Evolutionary conservation across 2,113 vertebrate genomes (phyloP), one percentile per base, ranked within the genome.

Genomic region (Sialia sialis): DNA sequence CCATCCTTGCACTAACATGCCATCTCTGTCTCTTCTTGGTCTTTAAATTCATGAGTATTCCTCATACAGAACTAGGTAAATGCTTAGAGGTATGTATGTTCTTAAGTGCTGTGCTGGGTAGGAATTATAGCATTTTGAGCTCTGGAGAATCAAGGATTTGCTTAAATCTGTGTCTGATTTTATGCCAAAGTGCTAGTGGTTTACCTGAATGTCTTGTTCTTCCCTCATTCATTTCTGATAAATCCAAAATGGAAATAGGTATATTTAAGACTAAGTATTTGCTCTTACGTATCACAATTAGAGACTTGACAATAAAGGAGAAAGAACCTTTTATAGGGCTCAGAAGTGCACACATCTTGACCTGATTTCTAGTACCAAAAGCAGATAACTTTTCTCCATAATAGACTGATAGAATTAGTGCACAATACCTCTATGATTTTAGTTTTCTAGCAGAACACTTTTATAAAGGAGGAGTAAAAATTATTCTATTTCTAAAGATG

Each of bases 1-100:
- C 55, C 67, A 17, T 21, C 34, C 18, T 67, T 84, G 60, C 67
- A 84, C 48, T 83, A 59, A 80, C 23, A 59, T 67, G 60, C 19
- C 25, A 67, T 38, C 84, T 93, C 38, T 70, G 26, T 36, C 19
- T 5, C 59, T 69, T 20, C 26, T 27, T 44, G 22, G 36, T 69
- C 51, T 88, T 67, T n/a, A 58, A 63, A 29, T 70, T 86, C 27
- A 81, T 58, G 19, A 91, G 70, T 78, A 89, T 63, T 70, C 59
- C 51, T 55, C 51, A 62, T 0, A 18, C 29, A 95, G 48, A 84
- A 58, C 23, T 32, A n/a, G 21, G 14, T 29, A 84, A 87, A 81
- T 81, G 30, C 46, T 84, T 46, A 43, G 46, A 80, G 46, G 19
- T 52, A 90, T 49, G 41, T 32, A 36, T 25, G 19, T 22, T 49